Base-by-base conservation (phyloP, 2,113 vertebrate species). In the Ctenodactylus gundi region DNA sequence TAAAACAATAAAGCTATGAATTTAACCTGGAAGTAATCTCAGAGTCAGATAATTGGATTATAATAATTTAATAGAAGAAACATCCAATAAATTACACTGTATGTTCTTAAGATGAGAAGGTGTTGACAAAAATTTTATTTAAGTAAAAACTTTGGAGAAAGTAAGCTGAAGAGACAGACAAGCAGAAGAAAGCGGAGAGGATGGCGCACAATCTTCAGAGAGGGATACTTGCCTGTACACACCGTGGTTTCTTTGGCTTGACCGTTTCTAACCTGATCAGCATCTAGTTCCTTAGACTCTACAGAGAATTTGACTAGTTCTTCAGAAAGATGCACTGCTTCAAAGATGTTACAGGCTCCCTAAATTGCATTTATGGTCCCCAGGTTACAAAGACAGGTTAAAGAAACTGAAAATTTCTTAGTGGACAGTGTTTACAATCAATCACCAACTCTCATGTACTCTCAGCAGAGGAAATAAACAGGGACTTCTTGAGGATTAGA, bases 261-360 rank as follows among this genome's bases (percentile, higher is more conserved):
- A 36, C 44, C 93, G 23, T 89, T 85, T 53, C 39, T 92, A 77
- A 87, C 0, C 4, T 29, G n/a, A 46, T 31, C 34, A 57, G 1
- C 53, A 81, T 94, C 51, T 55, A 29, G 34, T 18, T 60, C 3
- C 29, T 60, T 6, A 70, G 10, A 64, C 11, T 12, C 39, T 41
- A 67, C 34, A 90, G 70, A 94, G 70, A 94, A 76, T 87, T 44
- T 85, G 1, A 64, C 65, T 84, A 53, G 0, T 2, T 89, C 41
- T 72, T 64, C 72, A 85, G 58, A 94, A 92, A 81, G 64, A 95
- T 62, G 21, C 41, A 70, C 57, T 84, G 57, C 46, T 94, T 88
- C 65, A 53, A 4, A 75, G 4, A 68, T 21, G 3, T 68, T 81
- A 68, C 18, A 53, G 23, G 21, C 7, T 25, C 55, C 13, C 27